Percentiles rank a stretch among this genome's conserved stretches.
Evolutionary conservation across 2,888 invertebrate genomes (phyloP).

Genomic region (Apamea epomidion): DNA sequence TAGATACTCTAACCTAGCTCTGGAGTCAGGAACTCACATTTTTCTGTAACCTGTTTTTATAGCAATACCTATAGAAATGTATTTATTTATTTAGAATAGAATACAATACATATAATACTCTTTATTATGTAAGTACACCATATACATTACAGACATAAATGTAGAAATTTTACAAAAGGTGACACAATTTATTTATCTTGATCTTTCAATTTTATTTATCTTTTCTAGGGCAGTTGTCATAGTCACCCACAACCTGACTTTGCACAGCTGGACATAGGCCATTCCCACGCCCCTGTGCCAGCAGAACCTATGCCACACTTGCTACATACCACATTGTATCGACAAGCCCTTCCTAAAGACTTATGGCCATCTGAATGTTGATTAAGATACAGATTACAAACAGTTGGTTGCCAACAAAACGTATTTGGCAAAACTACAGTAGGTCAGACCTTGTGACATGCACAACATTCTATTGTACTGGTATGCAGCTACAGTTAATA

Average conservation of each 20-base stretch:
- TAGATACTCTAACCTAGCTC: not conserved
- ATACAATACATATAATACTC: no score
- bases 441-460: constrained; percentile 31
- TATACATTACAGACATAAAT: no score
- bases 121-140: no score
- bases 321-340: not conserved
- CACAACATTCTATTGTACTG: constrained; percentile 29
- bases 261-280: not conserved
- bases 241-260: not conserved
- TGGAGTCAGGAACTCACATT: not conserved
- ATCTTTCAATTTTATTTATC: no score
- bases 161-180: no score
- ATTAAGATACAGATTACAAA: constrained; percentile 34
- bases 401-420: constrained; percentile 40
- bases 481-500: not conserved
- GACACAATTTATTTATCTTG: no score
- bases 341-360: not conserved
- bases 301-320: not conserved
- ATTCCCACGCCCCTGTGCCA: not conserved
- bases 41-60: not conserved
- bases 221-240: not conserved
- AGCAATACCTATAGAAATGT: not conserved
- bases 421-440: constrained; percentile 42
- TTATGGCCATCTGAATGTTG: constrained; percentile 26
- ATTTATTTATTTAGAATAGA: no score